phyloP scores from a whole-genome alignment of 2,888 invertebrate genomes.

The Heliconius ethilla region DNA sequence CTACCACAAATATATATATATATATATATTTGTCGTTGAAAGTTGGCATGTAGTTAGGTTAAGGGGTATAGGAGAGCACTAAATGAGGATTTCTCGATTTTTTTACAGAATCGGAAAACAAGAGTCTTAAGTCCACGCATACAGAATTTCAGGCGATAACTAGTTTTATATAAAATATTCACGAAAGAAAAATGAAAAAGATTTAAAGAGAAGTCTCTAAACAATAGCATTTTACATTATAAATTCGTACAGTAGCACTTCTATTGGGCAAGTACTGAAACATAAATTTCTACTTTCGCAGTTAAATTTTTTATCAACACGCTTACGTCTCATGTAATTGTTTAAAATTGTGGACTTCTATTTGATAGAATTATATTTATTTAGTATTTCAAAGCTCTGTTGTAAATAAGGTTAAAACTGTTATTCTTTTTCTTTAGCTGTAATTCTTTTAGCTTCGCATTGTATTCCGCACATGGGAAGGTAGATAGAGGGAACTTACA shows the following conservation, averaged over 20 bases:
- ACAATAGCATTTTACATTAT: conserved; percentile 2
- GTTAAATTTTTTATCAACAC: conserved; percentile 17
- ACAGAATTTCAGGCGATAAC: too few relatives aligned
- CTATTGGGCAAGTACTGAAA: conserved; percentile 1
- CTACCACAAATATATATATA: too few relatives aligned
- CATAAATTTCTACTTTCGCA: conserved; percentile 17
- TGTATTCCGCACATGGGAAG: neutral
- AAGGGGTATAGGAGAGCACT: too few relatives aligned
- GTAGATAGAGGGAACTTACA: neutral
- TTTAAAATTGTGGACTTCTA: neutral
- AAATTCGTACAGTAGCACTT: conserved; percentile 5
- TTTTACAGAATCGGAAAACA: too few relatives aligned
- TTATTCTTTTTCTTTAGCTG: too few relatives aligned
- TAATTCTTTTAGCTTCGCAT: too few relatives aligned
- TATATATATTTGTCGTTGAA: too few relatives aligned
- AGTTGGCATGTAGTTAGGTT: too few relatives aligned
- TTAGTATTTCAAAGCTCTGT: neutral
- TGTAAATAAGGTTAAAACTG: neutral
- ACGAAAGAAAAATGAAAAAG: neutral
- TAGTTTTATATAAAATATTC: neutral
- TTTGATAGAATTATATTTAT: neutral
- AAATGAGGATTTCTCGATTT: too few relatives aligned
- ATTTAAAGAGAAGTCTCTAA: conserved; percentile 11
- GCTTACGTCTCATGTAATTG: neutral
- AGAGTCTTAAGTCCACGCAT: too few relatives aligned